Conservation (phyloP, 2,888 invertebrate genomes). For the Lithophane socia region DNA sequence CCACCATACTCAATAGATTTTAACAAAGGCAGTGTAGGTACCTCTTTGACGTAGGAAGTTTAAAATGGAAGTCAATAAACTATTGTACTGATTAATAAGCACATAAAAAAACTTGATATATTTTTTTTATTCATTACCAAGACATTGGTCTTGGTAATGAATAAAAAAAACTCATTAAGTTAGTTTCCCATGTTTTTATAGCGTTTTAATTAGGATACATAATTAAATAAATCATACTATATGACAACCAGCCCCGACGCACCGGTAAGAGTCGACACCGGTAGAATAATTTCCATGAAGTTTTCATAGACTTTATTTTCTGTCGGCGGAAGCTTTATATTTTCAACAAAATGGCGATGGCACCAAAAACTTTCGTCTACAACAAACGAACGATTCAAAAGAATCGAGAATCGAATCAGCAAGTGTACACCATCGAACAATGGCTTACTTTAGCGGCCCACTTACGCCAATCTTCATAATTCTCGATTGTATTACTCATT, state of each 20-base stretch:
- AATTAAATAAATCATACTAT: constrained; percentile 1
- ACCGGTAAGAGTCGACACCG: too few relatives aligned
- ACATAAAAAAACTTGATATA: constrained; percentile 26
- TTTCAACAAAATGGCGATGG: constrained; percentile 1
- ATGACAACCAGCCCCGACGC: neutral
- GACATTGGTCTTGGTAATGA: constrained; percentile 11
- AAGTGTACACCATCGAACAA: constrained; percentile 56
- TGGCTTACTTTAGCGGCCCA: constrained; percentile 70
- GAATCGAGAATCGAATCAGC: constrained; percentile 59
- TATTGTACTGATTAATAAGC: constrained; percentile 2
- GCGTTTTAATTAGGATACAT: constrained; percentile 25
- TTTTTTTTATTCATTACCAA: too few relatives aligned
- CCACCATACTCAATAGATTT: neutral
- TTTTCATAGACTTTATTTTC: neutral
- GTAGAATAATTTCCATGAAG: too few relatives aligned
- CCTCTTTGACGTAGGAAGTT: constrained; percentile 2
- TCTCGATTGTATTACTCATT: constrained; percentile 73
- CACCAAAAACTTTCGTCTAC: constrained; percentile 10
- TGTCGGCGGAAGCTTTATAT: neutral
- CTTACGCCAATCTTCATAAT: constrained; percentile 83
- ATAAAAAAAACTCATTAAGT: constrained; percentile 44
- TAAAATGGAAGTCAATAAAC: constrained; percentile 15
- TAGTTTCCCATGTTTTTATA: constrained; percentile 25
- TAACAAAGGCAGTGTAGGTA: neutral
- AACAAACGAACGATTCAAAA: constrained; percentile 37